Evolutionary conservation across 2,113 vertebrate species (phyloP).

Genomic region (Corvus hawaiiensis): DNA sequence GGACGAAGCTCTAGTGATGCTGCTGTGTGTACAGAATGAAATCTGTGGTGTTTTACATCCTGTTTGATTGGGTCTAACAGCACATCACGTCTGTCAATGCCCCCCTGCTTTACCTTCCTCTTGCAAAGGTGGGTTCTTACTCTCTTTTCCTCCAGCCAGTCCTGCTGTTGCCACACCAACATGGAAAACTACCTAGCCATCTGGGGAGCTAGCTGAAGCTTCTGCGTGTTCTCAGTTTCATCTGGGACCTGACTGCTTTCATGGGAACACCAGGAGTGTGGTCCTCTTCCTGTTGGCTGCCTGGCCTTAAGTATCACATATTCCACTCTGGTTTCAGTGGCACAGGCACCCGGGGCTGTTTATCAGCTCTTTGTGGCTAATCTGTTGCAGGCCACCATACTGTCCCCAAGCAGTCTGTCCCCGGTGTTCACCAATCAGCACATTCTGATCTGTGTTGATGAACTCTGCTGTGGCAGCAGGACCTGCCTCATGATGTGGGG

Average conservation of each 20-base stretch:
- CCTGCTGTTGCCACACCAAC: neutral
- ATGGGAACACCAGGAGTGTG: neutral
- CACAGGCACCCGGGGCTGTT: rapidly evolving
- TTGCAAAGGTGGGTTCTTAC: neutral
- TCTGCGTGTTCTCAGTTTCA: neutral
- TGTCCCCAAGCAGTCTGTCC: neutral
- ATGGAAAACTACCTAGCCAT: rapidly evolving
- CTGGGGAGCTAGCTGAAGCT: neutral
- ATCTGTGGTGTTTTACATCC: neutral
- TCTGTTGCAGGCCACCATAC: neutral
- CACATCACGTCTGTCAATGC: rapidly evolving
- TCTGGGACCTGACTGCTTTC: neutral
- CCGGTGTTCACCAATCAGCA: neutral
- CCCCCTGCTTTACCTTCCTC: neutral
- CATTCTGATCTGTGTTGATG: neutral
- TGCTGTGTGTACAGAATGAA: slow-evolving; percentile 13
- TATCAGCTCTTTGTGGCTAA: neutral
- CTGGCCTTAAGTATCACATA: rapidly evolving
- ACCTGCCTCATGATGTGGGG: rapidly evolving
- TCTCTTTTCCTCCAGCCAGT: neutral
- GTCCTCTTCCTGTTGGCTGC: neutral
- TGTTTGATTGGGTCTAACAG: neutral
- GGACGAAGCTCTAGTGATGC: slow-evolving; percentile 13
- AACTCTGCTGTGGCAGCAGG: neutral
- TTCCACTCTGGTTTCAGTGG: neutral